These are phyloP conservation scores for Nasonovia ribisnigri DNA, from an alignment of 2,888 invertebrate species.

Conservation along the genomic window DNA sequence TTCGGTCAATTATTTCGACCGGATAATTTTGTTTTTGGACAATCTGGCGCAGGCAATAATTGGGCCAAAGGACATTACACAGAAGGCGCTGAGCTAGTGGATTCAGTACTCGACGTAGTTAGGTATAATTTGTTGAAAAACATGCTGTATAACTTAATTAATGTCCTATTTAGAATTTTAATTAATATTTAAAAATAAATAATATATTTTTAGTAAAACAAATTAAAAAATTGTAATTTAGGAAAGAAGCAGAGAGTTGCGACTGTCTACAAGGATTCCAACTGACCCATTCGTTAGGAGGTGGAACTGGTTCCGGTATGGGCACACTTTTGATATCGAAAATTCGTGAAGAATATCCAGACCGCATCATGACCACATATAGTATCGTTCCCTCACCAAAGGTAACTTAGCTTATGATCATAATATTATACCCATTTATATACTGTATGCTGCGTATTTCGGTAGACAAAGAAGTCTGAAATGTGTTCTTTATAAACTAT, in stretches of 20 bases:
- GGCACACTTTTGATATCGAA: constrained; percentile 88
- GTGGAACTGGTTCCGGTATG: constrained; percentile 90
- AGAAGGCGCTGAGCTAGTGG: constrained; percentile 75
- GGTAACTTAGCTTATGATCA: constrained; percentile 70
- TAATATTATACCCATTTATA: not conserved
- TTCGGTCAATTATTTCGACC: constrained; percentile 79
- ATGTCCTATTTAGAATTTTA: not conserved
- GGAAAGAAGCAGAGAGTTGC: constrained; percentile 74
- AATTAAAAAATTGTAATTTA: not conserved
- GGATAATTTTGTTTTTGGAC: constrained; percentile 78
- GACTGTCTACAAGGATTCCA: constrained; percentile 81
- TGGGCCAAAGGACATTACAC: constrained; percentile 77
- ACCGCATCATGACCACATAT: constrained; percentile 88
- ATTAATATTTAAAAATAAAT: not conserved
- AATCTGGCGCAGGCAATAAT: constrained; percentile 73
- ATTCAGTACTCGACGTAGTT: constrained; percentile 73
- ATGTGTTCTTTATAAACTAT: not conserved
- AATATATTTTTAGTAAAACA: not conserved
- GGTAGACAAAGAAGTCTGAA: not conserved
- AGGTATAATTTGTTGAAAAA: constrained; percentile 66
- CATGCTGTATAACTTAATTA: not conserved
- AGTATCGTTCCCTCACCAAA: constrained; percentile 88
- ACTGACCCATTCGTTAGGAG: constrained; percentile 85
- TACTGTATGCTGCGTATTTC: not conserved
- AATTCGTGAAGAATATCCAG: constrained; percentile 89